Percentiles rank a stretch among this genome's conserved stretches.
phyloP scores from a whole-genome alignment of 2,113 vertebrate genomes.

The Eupsittula cactorum region DNA sequence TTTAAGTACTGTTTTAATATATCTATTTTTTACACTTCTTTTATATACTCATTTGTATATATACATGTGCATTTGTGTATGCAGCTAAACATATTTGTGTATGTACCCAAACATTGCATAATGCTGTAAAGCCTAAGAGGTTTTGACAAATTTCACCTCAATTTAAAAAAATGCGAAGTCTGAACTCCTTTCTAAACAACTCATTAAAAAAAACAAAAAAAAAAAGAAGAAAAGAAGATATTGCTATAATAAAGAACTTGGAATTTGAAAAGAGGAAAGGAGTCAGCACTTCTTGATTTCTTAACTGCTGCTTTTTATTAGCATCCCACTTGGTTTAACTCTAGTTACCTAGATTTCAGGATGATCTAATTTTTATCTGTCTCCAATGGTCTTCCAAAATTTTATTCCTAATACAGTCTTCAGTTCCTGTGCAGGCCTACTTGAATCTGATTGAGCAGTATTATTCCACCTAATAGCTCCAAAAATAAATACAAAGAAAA shows the following conservation, averaged over 20 bases:
- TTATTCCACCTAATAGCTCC: background rate
- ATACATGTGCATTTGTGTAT: fast-evolving
- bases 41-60: fast-evolving
- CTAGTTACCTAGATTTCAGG: background rate
- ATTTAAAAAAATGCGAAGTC: background rate
- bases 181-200: background rate
- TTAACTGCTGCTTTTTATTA: background rate
- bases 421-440: background rate
- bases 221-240: background rate
- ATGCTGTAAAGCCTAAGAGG: fast-evolving
- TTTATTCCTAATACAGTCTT: background rate
- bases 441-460: background rate
- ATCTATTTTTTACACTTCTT: fast-evolving
- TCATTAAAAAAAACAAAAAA: background rate
- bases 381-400: background rate
- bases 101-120: fast-evolving
- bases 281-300: slow-evolving; percentile 1
- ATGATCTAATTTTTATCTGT: background rate
- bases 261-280: background rate
- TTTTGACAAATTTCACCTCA: background rate
- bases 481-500: slow-evolving; percentile 26
- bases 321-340: background rate
- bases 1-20: background rate
- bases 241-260: background rate
- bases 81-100: background rate